phyloP scores from a whole-genome alignment of 37 sponge, comb jelly and placozoan genomes.

The Petrosia ficiformis region DNA sequence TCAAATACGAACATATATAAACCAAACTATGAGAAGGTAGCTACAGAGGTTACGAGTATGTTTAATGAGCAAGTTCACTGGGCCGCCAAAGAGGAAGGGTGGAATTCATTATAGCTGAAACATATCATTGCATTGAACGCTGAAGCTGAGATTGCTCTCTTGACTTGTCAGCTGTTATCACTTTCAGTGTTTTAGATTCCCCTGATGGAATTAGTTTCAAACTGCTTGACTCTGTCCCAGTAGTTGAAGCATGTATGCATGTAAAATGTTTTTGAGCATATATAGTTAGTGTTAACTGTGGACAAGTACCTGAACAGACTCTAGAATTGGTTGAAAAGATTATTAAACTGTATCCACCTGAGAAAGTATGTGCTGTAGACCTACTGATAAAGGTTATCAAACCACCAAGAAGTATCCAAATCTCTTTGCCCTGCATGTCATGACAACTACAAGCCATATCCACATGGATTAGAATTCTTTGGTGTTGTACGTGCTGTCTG shows the following conservation, averaged over 20 bases:
- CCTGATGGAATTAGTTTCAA: not conserved
- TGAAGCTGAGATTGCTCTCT: slow-evolving; percentile 10
- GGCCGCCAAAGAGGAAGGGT: slow-evolving; percentile 10
- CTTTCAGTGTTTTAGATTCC: not conserved
- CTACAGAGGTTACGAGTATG: not conserved
- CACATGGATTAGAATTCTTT: slow-evolving; percentile 34
- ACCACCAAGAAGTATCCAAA: slow-evolving; percentile 43
- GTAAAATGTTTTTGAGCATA: slow-evolving; percentile 44
- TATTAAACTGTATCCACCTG: slow-evolving; percentile 33
- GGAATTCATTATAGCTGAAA: slow-evolving; percentile 9
- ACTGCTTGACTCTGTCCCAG: slow-evolving; percentile 24
- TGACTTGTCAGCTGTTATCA: slow-evolving; percentile 16
- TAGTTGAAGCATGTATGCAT: slow-evolving; percentile 27
- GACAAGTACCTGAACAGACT: slow-evolving; percentile 40
- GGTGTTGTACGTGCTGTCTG: slow-evolving; percentile 10
- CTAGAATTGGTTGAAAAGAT: slow-evolving; percentile 43
- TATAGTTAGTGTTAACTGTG: slow-evolving; percentile 48
- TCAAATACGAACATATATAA: slow-evolving; percentile 10
- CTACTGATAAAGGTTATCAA: slow-evolving; percentile 46
- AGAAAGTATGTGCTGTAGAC: slow-evolving; percentile 48
- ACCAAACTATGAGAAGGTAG: not conserved
- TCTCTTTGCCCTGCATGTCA: slow-evolving; percentile 3
- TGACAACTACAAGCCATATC: slow-evolving; percentile 31
- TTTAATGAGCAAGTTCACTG: slow-evolving; percentile 53
- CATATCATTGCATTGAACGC: not conserved